Conservation (phyloP, 2,797 vertebrate genomes). For the Eospalax fontanierii region DNA sequence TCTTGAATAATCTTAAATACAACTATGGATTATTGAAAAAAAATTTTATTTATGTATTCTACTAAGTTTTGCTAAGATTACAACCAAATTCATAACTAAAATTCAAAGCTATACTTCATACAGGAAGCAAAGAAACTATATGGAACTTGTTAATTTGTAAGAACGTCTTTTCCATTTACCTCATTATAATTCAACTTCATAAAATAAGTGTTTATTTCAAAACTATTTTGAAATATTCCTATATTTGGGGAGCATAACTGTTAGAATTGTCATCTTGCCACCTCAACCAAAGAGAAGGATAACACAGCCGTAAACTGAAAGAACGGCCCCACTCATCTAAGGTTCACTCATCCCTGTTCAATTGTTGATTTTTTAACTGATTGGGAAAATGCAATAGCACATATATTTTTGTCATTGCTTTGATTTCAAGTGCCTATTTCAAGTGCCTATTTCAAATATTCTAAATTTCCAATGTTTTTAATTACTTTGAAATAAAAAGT, state of each 20-base stretch:
- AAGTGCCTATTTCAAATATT: slow-evolving; percentile 8
- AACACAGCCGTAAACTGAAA: no score
- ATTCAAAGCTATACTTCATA: neutral
- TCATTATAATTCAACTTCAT: neutral
- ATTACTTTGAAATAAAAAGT: neutral
- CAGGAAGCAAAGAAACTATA: neutral
- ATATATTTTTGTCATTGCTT: slow-evolving; percentile 19
- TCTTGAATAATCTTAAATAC: neutral
- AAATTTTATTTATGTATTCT: neutral
- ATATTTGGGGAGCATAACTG: neutral
- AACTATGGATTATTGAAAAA: neutral
- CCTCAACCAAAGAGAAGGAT: neutral
- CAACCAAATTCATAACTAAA: neutral
- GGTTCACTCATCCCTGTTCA: neutral
- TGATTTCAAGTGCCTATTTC: slow-evolving; percentile 41
- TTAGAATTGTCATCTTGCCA: neutral
- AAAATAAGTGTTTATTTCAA: neutral
- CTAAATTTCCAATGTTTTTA: slow-evolving; percentile 25
- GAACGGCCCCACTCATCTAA: neutral
- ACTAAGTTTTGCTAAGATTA: neutral
- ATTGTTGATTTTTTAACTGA: neutral
- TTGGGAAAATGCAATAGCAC: neutral
- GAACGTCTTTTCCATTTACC: neutral
- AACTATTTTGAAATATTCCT: neutral
- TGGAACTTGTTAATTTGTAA: neutral